Conservation (phyloP, 2,888 invertebrate species). For the Leucoma salicis region DNA sequence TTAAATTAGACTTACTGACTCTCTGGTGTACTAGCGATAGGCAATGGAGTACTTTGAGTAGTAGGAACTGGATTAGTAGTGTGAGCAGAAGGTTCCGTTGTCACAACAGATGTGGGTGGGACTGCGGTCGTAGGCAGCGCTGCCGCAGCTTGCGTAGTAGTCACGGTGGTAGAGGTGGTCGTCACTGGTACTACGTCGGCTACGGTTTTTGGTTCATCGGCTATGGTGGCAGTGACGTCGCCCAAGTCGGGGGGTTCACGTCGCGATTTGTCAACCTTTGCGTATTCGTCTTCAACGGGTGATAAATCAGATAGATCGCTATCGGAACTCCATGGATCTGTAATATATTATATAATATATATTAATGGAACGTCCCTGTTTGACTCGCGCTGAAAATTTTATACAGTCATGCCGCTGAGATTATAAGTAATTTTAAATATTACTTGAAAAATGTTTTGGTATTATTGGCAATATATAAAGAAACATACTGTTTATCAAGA, state of each 20-base stretch:
- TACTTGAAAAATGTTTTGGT: too few relatives aligned
- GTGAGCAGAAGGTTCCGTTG: slow-evolving; percentile 9
- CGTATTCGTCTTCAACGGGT: slow-evolving; percentile 86
- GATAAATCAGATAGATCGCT: slow-evolving; percentile 93
- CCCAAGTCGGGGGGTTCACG: slow-evolving; percentile 72
- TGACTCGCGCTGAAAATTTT: too few relatives aligned
- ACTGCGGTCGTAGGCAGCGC: slow-evolving; percentile 17
- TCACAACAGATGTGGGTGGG: slow-evolving; percentile 26
- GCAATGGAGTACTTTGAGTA: slow-evolving; percentile 9
- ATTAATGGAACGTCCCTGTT: too few relatives aligned
- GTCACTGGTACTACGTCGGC: slow-evolving; percentile 20
- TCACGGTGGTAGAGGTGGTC: slow-evolving; percentile 22
- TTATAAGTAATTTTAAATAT: too few relatives aligned
- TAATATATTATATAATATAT: neutral
- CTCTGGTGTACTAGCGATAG: slow-evolving; percentile 19
- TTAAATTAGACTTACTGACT: slow-evolving; percentile 24
- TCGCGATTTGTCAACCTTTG: slow-evolving; percentile 70
- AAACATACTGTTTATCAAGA: slow-evolving; percentile 80
- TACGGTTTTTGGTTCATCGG: slow-evolving; percentile 17
- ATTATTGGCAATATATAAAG: neutral
- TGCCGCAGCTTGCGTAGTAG: slow-evolving; percentile 28
- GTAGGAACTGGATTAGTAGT: slow-evolving; percentile 8
- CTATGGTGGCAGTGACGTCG: slow-evolving; percentile 58
- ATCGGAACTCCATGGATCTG: slow-evolving; percentile 91
- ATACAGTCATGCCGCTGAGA: too few relatives aligned